Evolutionary conservation across 1,140 invertebrate species (phyloP).

Genomic region (Drosophila grimshawi): DNA sequence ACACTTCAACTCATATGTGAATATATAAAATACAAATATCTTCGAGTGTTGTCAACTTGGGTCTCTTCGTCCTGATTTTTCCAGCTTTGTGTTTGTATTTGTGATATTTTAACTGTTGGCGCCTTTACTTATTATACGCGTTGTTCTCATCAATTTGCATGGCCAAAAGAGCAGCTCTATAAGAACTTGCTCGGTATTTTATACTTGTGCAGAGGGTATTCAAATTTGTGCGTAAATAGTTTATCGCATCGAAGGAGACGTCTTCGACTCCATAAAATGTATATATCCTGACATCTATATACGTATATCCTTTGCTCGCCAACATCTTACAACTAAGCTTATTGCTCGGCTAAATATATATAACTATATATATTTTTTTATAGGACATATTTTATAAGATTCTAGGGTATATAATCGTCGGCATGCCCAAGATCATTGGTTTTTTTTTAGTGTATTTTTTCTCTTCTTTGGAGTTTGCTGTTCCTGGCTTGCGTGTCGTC

Average conservation of each 20-base stretch:
- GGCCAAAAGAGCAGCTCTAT: slow-evolving; percentile 29
- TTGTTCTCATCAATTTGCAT: slow-evolving; percentile 34
- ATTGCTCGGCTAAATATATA: too few species aligned
- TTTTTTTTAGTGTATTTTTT: slow-evolving; percentile 1
- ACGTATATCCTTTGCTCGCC: too few species aligned
- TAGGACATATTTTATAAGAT: too few species aligned
- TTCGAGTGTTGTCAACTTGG: background rate
- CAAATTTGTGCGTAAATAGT: background rate
- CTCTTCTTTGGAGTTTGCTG: slow-evolving; percentile 6
- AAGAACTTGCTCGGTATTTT: slow-evolving; percentile 6
- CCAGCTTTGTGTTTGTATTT: background rate
- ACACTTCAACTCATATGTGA: slow-evolving; percentile 41
- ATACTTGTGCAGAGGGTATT: background rate
- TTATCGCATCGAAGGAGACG: too few species aligned
- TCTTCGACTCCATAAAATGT: too few species aligned
- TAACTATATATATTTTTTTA: too few species aligned
- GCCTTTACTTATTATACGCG: slow-evolving; percentile 6
- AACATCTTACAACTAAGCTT: too few species aligned
- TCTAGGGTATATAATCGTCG: background rate
- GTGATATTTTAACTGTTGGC: background rate
- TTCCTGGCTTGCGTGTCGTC: slow-evolving; percentile 33
- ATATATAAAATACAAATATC: too few species aligned
- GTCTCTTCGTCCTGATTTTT: background rate
- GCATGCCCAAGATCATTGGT: background rate
- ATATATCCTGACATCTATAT: too few species aligned